phyloP scores from a whole-genome alignment of 2,113 vertebrate genomes.

The Muntiacus reevesi region DNA sequence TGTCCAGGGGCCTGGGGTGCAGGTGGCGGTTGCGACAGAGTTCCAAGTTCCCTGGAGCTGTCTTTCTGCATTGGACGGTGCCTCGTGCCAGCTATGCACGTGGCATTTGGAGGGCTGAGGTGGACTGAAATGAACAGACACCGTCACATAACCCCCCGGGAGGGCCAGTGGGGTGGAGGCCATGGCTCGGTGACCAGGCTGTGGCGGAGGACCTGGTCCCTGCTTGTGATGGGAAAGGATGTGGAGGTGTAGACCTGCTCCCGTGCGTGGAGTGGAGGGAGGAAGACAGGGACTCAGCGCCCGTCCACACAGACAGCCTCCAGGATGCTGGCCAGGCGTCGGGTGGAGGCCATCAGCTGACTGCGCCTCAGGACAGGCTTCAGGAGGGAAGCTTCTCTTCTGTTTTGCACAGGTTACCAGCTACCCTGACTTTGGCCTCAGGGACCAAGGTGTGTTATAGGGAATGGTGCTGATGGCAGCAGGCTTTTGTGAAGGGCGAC shows the following conservation, averaged over 20 bases:
- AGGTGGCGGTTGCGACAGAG: neutral
- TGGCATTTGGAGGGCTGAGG: too few species aligned
- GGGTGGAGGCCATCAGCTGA: too few species aligned
- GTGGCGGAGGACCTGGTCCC: slow-evolving; percentile 1
- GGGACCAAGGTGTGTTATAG: neutral
- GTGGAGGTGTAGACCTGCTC: neutral
- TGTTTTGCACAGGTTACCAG: neutral
- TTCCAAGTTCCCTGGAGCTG: neutral
- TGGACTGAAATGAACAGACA: neutral
- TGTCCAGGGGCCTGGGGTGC: neutral
- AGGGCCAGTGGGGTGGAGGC: neutral
- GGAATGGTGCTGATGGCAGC: neutral
- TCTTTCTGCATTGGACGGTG: neutral
- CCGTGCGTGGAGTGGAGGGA: neutral
- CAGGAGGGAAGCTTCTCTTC: neutral
- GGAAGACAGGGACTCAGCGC: neutral
- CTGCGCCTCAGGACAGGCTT: neutral
- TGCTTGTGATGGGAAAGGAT: neutral
- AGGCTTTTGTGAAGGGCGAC: neutral
- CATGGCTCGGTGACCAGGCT: neutral
- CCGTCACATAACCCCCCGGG: neutral
- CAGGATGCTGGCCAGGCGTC: neutral
- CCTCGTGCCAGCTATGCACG: neutral
- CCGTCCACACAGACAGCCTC: neutral
- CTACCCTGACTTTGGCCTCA: neutral